A percentile compares a stretch with the other conserved stretches of the same genome.
phyloP scores from a whole-genome alignment of 2,888 invertebrate species.

The Phyto melanocephala region DNA sequence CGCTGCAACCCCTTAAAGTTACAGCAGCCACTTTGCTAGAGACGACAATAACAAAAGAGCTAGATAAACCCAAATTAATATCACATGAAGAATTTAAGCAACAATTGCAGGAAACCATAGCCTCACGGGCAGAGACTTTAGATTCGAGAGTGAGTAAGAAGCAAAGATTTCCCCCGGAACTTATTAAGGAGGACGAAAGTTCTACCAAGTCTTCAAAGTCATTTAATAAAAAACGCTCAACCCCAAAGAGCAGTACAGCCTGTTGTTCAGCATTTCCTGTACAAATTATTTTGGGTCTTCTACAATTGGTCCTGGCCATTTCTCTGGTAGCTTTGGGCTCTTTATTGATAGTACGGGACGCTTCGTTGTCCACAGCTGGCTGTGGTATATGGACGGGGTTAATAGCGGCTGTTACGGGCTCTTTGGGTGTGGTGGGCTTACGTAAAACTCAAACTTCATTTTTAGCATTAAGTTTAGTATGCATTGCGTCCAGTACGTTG shows the following conservation, averaged over 20 bases:
- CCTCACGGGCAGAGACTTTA: constrained; percentile 70
- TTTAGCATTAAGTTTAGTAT: constrained; percentile 77
- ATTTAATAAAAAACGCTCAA: constrained; percentile 54
- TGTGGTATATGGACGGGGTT: constrained; percentile 78
- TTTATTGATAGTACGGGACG: constrained; percentile 76
- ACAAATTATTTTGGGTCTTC: constrained; percentile 75
- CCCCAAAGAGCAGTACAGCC: constrained; percentile 67
- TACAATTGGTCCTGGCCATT: constrained; percentile 76
- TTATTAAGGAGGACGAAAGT: constrained; percentile 71
- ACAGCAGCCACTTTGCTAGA: constrained; percentile 69
- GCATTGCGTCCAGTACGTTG: constrained; percentile 78
- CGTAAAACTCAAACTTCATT: constrained; percentile 78
- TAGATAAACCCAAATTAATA: constrained; percentile 72
- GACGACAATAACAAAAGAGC: constrained; percentile 45
- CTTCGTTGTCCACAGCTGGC: constrained; percentile 75
- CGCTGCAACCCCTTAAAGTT: constrained; percentile 69
- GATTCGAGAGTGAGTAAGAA: constrained; percentile 77
- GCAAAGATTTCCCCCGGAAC: constrained; percentile 76
- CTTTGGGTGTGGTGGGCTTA: constrained; percentile 78
- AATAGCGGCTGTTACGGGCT: constrained; percentile 77
- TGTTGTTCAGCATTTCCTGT: constrained; percentile 75
- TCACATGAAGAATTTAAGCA: constrained; percentile 76
- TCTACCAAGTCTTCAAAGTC: constrained; percentile 68
- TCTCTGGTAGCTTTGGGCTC: constrained; percentile 77
- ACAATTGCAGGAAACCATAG: constrained; percentile 72